phyloP scores from a whole-genome alignment of 2,113 vertebrate species.

The Syrrhaptes paradoxus region DNA sequence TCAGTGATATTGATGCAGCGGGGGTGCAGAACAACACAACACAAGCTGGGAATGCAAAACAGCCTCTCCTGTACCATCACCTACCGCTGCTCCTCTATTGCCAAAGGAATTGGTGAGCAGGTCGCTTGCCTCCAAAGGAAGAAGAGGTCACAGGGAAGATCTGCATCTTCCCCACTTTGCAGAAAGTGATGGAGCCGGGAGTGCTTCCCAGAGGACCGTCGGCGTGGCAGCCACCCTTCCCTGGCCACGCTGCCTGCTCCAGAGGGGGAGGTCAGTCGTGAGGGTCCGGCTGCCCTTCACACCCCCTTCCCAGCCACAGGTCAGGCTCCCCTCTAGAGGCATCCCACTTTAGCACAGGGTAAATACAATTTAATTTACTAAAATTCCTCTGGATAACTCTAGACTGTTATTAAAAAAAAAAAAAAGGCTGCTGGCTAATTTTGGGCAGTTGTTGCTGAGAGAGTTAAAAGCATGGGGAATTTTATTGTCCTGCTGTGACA shows the following conservation, averaged over 20 bases:
- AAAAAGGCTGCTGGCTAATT: not conserved
- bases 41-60: not conserved
- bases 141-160: not conserved
- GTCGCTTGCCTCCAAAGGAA: rapidly evolving
- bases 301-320: not conserved
- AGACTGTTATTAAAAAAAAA: not conserved
- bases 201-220: rapidly evolving
- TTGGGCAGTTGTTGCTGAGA: not conserved
- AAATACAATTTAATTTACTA: not conserved
- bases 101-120: not conserved
- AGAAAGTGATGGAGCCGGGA: not conserved
- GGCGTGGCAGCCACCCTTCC: not conserved
- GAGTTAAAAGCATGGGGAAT: conserved; percentile 43
- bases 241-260: not conserved
- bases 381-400: not conserved
- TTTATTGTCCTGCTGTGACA: conserved; percentile 17
- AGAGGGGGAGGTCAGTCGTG: not conserved
- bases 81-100: not conserved
- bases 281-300: not conserved
- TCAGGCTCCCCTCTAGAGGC: not conserved
- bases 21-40: not conserved
- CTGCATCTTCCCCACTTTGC: not conserved
- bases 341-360: not conserved
- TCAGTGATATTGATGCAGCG: not conserved
- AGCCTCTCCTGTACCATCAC: not conserved